Conservation (phyloP, 2,113 vertebrate species). For the Rynchops niger region DNA sequence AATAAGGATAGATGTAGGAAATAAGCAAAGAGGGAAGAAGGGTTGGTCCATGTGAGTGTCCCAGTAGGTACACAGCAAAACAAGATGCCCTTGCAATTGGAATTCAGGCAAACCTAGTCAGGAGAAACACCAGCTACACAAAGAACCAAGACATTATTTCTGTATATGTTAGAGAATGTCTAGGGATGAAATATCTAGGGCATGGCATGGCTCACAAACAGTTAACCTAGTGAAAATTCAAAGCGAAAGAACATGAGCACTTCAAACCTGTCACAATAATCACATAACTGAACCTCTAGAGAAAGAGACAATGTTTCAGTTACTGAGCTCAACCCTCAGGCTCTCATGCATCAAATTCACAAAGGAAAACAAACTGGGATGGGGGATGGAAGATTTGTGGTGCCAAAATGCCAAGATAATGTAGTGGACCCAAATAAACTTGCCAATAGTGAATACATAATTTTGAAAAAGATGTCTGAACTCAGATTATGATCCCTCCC, state of each 20-base stretch:
- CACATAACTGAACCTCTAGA: constrained; percentile 49
- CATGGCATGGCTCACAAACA: constrained; percentile 29
- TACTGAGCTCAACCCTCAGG: constrained; percentile 60
- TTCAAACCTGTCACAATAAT: constrained; percentile 67
- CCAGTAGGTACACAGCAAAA: neutral
- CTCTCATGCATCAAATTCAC: constrained; percentile 33
- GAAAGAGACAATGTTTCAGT: constrained; percentile 63
- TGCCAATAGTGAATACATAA: neutral
- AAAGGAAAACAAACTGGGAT: constrained; percentile 7
- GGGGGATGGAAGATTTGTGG: neutral
- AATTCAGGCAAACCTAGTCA: neutral
- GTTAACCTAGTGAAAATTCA: constrained; percentile 53
- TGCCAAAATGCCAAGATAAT: constrained; percentile 35
- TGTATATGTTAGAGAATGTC: neutral
- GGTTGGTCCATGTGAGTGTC: neutral
- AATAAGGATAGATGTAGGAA: neutral
- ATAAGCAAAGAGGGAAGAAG: neutral
- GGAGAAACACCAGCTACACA: neutral
- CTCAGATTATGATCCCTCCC: neutral
- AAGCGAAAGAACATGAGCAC: constrained; percentile 28
- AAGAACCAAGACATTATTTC: neutral
- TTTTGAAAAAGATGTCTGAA: neutral
- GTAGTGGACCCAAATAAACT: neutral
- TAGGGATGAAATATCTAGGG: neutral
- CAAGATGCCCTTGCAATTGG: neutral